phyloP scores from a whole-genome alignment of 2,888 invertebrate genomes.

The Sphaeridia pumilis region DNA sequence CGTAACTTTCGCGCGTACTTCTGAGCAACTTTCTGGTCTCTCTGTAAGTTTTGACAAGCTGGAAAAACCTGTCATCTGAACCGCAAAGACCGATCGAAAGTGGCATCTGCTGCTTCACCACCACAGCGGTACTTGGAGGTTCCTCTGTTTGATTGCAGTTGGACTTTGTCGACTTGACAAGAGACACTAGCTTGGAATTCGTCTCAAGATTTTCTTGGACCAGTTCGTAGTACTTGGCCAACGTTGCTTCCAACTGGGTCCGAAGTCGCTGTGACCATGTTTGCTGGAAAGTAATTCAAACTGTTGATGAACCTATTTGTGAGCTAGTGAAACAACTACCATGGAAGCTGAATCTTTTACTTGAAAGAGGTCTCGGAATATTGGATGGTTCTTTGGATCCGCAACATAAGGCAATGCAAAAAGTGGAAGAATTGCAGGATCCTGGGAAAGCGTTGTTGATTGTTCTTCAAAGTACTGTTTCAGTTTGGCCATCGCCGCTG shows the following conservation, averaged over 20 bases:
- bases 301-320: too few relatives aligned
- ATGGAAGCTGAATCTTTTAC: conserved; percentile 1
- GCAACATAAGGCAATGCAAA: conserved; percentile 49
- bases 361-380: conserved; percentile 43
- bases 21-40: conserved; percentile 22
- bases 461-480: conserved; percentile 40
- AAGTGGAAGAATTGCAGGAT: conserved; percentile 46
- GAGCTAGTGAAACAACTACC: background rate
- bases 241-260: conserved; percentile 30
- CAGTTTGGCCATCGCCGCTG: conserved; percentile 22
- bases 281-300: conserved; percentile 9
- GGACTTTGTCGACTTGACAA: conserved; percentile 14
- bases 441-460: conserved; percentile 44
- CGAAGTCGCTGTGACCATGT: conserved; percentile 28
- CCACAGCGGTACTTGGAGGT: background rate
- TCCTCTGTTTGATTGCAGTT: background rate
- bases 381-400: conserved; percentile 45
- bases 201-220: conserved; percentile 29
- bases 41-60: conserved; percentile 24
- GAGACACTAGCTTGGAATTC: conserved; percentile 26
- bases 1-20: conserved; percentile 29
- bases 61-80: conserved; percentile 23
- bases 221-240: conserved; percentile 29
- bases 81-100: too few relatives aligned
- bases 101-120: too few relatives aligned